Conservation (phyloP, 2,113 vertebrate genomes). For the Glaucomys volans region DNA sequence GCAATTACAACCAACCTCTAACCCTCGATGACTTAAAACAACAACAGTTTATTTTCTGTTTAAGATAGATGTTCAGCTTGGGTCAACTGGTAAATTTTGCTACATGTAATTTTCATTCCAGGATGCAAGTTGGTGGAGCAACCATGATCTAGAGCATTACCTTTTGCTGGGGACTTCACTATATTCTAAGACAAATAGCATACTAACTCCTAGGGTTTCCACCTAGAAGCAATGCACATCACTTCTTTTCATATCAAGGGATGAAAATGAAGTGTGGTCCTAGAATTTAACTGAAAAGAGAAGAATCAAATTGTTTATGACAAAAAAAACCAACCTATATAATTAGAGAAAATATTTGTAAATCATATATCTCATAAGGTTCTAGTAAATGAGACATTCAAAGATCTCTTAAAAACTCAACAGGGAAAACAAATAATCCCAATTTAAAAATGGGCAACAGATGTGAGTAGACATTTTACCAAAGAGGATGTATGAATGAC, state of each 20-base stretch:
- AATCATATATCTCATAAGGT: background rate
- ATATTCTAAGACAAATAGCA: background rate
- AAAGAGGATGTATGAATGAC: background rate
- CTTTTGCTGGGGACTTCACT: background rate
- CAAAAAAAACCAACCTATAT: background rate
- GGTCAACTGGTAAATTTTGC: background rate
- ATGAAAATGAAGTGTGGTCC: background rate
- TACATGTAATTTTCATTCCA: background rate
- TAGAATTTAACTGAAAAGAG: slow-evolving; percentile 12
- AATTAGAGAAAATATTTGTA: background rate
- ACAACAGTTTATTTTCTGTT: background rate
- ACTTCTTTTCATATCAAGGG: background rate
- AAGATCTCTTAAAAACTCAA: background rate
- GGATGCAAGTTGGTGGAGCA: slow-evolving; percentile 23
- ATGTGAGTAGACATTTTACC: background rate
- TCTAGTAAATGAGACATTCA: background rate
- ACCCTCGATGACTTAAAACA: background rate
- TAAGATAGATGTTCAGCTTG: background rate
- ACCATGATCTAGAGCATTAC: background rate
- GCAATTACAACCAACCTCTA: background rate
- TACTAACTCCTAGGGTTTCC: background rate
- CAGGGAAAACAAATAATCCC: background rate
- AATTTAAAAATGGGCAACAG: background rate
- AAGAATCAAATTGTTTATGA: background rate
- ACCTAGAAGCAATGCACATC: background rate